Evolutionary conservation across 2,113 vertebrate species (phyloP).

Genomic region (Pseudopodoces humilis): DNA sequence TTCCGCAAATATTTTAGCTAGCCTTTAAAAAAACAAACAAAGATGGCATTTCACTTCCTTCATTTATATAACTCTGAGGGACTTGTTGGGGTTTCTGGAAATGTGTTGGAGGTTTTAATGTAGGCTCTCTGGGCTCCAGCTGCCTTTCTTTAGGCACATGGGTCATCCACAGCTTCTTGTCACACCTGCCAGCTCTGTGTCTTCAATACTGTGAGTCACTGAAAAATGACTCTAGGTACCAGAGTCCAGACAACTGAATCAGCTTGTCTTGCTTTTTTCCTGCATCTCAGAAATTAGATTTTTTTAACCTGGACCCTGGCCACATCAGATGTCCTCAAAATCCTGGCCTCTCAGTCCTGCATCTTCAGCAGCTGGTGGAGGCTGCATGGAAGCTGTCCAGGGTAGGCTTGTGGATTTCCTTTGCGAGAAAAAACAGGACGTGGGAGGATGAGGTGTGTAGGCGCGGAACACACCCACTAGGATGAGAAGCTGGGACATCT

Average conservation of each 20-base stretch:
- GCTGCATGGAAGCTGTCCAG: background rate
- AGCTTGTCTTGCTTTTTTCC: background rate
- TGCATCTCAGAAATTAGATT: background rate
- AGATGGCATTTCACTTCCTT: background rate
- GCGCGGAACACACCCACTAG: background rate
- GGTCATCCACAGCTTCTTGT: background rate
- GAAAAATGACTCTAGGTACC: background rate
- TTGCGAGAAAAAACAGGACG: background rate
- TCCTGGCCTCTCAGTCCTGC: background rate
- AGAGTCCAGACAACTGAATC: background rate
- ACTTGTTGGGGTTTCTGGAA: background rate
- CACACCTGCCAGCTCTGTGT: background rate
- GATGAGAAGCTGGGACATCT: background rate
- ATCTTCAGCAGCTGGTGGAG: background rate
- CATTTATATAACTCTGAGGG: background rate
- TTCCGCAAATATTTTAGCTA: background rate
- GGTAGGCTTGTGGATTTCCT: background rate
- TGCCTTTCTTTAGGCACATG: background rate
- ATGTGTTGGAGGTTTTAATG: background rate
- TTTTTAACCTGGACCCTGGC: background rate
- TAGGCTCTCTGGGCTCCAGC: background rate
- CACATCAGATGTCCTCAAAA: background rate
- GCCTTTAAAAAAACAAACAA: background rate
- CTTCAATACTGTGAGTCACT: background rate
- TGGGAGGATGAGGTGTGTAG: background rate